A percentile compares a stretch with the other conserved stretches of the same genome.
These are phyloP conservation scores for Marmota monax DNA, from an alignment of 2,113 vertebrate species.

Conservation along the genomic window DNA sequence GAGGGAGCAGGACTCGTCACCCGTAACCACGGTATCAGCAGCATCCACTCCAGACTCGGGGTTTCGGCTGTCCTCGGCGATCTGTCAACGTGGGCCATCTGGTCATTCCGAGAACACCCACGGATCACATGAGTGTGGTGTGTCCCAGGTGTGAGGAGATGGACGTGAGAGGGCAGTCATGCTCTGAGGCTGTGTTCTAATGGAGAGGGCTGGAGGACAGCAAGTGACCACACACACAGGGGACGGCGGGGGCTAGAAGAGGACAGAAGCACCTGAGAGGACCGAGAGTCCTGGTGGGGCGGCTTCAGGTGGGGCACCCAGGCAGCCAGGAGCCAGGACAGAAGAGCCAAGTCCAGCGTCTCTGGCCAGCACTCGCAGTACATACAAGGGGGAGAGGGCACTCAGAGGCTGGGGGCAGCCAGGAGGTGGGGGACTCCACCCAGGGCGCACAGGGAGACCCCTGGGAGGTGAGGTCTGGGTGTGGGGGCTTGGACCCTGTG, in stretches of 20 bases:
- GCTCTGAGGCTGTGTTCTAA: neutral
- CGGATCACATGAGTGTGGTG: neutral
- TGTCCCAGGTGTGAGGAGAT: neutral
- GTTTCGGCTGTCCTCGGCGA: neutral
- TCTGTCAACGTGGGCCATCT: neutral
- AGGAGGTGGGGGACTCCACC: neutral
- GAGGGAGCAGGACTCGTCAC: too few species aligned
- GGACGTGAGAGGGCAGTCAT: too few species aligned
- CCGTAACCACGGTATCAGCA: too few species aligned
- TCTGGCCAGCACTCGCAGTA: neutral
- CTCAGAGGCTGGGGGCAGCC: too few species aligned
- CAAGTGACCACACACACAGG: too few species aligned
- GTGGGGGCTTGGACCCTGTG: neutral
- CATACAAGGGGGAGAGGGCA: too few species aligned
- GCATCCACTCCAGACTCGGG: neutral
- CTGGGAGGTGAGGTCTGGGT: neutral
- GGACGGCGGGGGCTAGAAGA: too few species aligned
- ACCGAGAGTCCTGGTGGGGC: neutral
- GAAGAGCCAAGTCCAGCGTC: neutral
- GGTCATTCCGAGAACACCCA: neutral
- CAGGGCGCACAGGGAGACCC: too few species aligned
- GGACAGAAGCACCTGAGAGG: neutral
- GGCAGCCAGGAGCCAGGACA: neutral
- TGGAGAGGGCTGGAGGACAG: too few species aligned
- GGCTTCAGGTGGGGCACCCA: too few species aligned